These are phyloP conservation scores for Moxostoma hubbsi DNA, from an alignment of 2,797 vertebrate genomes.

Conservation along the genomic window DNA sequence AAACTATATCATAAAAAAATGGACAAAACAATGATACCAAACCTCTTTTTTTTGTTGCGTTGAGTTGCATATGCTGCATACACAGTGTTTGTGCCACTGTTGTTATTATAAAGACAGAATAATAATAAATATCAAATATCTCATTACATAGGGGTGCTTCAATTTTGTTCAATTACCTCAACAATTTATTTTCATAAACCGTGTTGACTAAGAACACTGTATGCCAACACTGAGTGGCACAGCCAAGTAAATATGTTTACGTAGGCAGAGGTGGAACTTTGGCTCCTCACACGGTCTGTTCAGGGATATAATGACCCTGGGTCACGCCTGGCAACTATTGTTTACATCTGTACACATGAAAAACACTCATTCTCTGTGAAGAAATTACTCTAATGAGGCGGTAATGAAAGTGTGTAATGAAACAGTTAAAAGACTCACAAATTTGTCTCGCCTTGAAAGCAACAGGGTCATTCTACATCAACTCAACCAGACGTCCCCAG, in stretches of 20 bases:
- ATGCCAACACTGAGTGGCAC: conserved; percentile 39
- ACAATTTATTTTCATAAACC: no score
- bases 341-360: conserved; percentile 50
- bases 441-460: not conserved
- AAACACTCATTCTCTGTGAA: not conserved
- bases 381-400: not conserved
- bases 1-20: no score
- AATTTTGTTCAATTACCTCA: no score
- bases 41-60: no score
- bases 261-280: conserved; percentile 49
- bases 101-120: no score
- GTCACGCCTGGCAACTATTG: conserved; percentile 60
- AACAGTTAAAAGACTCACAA: not conserved
- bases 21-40: no score
- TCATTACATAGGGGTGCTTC: no score
- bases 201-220: not conserved
- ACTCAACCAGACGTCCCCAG: no score
- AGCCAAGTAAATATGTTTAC: conserved; percentile 48
- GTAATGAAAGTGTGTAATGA: not conserved
- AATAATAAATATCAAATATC: no score
- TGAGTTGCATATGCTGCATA: no score
- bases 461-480: no score
- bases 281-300: conserved; percentile 47
- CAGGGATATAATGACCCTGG: conserved; percentile 38
- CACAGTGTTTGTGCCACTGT: no score